Conservation (phyloP, 2,797 vertebrate genomes). For the Ceryle rudis region DNA sequence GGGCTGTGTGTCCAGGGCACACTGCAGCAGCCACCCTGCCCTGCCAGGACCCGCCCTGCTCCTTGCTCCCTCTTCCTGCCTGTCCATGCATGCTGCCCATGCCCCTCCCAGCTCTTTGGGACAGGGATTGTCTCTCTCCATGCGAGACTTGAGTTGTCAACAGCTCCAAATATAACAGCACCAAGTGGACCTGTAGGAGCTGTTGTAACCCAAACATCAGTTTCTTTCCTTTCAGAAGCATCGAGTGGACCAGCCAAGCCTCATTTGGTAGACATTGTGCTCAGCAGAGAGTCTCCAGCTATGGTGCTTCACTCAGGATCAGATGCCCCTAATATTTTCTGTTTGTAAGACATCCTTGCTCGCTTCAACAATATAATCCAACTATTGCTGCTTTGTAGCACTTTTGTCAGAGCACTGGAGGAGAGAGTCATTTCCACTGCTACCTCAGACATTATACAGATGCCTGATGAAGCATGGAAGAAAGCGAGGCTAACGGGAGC, state of each 20-base stretch:
- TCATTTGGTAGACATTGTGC: neutral
- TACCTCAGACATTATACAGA: neutral
- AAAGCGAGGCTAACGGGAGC: neutral
- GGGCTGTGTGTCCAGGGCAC: accelerated
- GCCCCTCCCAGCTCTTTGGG: neutral
- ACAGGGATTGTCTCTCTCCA: neutral
- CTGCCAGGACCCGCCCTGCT: no score
- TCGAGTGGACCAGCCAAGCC: neutral
- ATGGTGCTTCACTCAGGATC: neutral
- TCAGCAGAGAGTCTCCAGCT: neutral
- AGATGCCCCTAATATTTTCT: neutral
- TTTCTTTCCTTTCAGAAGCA: neutral
- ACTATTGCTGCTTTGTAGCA: neutral
- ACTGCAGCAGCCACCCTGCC: neutral
- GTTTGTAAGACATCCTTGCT: neutral
- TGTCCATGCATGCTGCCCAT: accelerated
- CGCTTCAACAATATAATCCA: neutral
- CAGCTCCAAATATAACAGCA: neutral
- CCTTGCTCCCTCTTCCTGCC: neutral
- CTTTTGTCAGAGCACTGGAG: neutral
- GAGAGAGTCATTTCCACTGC: neutral
- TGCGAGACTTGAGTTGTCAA: accelerated
- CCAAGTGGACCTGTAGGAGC: neutral
- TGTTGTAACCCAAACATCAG: neutral
- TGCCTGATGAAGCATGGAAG: neutral